These are phyloP conservation scores for Momotus momota DNA, from an alignment of 2,797 vertebrate species.

Conservation along the genomic window DNA sequence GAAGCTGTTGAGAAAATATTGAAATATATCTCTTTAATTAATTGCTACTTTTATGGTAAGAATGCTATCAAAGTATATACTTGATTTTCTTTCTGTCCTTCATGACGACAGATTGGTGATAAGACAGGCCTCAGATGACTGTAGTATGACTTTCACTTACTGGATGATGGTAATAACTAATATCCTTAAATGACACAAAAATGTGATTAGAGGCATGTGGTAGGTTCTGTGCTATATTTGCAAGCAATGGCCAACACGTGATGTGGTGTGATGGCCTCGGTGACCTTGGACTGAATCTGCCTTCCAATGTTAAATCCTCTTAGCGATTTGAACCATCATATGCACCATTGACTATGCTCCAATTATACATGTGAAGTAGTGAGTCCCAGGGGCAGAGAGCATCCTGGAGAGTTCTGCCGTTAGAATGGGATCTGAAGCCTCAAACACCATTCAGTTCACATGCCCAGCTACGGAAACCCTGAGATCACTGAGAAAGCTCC, in stretches of 20 bases:
- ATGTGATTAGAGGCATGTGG: not conserved
- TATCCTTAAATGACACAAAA: not conserved
- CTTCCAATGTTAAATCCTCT: not conserved
- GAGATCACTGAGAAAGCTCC: not conserved
- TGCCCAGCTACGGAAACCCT: not conserved
- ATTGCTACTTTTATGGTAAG: not conserved
- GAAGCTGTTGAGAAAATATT: not conserved
- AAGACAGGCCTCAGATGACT: not conserved
- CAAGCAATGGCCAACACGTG: not conserved
- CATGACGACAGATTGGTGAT: not conserved
- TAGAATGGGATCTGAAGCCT: not conserved
- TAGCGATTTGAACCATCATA: not conserved
- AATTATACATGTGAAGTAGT: not conserved
- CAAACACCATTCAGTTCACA: not conserved
- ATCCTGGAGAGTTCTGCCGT: not conserved
- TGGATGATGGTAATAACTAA: not conserved
- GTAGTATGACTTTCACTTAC: not conserved
- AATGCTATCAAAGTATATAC: not conserved
- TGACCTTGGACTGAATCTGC: not conserved
- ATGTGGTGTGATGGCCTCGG: not conserved
- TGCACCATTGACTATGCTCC: fast-evolving
- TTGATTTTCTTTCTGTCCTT: not conserved
- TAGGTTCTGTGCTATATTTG: not conserved
- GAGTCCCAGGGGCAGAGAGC: not conserved
- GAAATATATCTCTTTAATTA: not conserved